These are phyloP conservation scores for Heliconius eleuchia DNA, from an alignment of 1,140 invertebrate genomes.

Conservation along the genomic window DNA sequence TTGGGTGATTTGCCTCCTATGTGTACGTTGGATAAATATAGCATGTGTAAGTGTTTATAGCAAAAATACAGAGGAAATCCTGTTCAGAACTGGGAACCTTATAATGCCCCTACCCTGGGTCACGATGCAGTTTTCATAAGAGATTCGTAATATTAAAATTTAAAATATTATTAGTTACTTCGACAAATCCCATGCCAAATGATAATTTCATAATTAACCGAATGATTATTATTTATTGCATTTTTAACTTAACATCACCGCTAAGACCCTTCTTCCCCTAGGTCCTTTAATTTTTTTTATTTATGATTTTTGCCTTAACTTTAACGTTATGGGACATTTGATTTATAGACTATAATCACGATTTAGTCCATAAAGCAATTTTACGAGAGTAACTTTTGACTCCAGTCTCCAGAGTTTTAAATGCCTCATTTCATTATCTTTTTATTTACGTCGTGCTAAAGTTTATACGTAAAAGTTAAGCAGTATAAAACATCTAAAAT, in stretches of 20 bases:
- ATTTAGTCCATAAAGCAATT: conserved; percentile 15
- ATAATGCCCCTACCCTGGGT: too few relatives aligned
- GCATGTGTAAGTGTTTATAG: too few relatives aligned
- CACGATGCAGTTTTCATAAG: too few relatives aligned
- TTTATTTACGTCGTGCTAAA: conserved; percentile 18
- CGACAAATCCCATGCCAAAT: too few relatives aligned
- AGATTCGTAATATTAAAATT: too few relatives aligned
- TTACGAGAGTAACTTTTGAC: conserved; percentile 21
- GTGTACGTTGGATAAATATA: too few relatives aligned
- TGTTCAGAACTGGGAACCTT: too few relatives aligned
- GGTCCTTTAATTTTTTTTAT: neutral
- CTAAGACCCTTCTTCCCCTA: neutral
- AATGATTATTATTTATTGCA: too few relatives aligned
- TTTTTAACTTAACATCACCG: neutral
- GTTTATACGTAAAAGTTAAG: conserved; percentile 16
- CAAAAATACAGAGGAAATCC: too few relatives aligned
- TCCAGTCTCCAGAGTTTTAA: conserved; percentile 19
- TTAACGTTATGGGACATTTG: conserved; percentile 9
- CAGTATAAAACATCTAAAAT: conserved; percentile 18
- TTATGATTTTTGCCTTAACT: conserved; percentile 1
- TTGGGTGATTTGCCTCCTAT: too few relatives aligned
- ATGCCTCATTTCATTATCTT: conserved; percentile 20
- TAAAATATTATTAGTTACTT: too few relatives aligned
- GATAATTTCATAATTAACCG: too few relatives aligned
- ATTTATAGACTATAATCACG: conserved; percentile 18